Evolutionary conservation across 2,797 vertebrate genomes (phyloP), one percentile per base, ranked within the genome.

Genomic region (Kryptopterus vitreolus): DNA sequence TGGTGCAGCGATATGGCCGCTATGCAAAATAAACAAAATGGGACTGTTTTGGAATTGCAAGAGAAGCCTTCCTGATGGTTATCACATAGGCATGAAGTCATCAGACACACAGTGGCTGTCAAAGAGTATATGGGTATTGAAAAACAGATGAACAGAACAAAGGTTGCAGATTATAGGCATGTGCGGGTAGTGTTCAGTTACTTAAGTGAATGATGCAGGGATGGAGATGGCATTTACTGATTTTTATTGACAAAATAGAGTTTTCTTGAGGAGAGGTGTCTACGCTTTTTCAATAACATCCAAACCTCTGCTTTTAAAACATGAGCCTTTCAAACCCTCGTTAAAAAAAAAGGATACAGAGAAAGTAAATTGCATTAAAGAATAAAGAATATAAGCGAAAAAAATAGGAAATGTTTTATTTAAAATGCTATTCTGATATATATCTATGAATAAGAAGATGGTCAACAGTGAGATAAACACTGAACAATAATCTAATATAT

Each of bases 1-100:
- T 58, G 61, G 57, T 43, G 20, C 53, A 33, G 31, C 2, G 75
- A 77, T 77, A 68, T 53, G 58, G n/a, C 43, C 38, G 59, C 58
- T 81, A 48, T 77, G 69, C 70, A 81, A 81, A 78, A 78, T 70
- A 84, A 81, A 78, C 61, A 43, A 75, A 70, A 72, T 35, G 59
- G n/a, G 55, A 71, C 48, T 81, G 70, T 81, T 81, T 81, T 77
- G 79, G 69, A 71, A 77, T 78, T 7, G 61, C 46, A 57, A 79
- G 46, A 68, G 65, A 59, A 69, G 61, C 22, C 63, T 77, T 77
- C 46, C 52, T 31, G 76, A 84, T 84, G 76, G 46, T 48, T 78
- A 84, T 84, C 79, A 75, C 76, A 78, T 24, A 74, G 52, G 38
- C 68, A 52, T 58, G 55, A 73, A 80, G 65, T 61, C 55, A 62